Base-by-base conservation (phyloP, 2,888 invertebrate species). In the Digitonthophagus gazella region DNA sequence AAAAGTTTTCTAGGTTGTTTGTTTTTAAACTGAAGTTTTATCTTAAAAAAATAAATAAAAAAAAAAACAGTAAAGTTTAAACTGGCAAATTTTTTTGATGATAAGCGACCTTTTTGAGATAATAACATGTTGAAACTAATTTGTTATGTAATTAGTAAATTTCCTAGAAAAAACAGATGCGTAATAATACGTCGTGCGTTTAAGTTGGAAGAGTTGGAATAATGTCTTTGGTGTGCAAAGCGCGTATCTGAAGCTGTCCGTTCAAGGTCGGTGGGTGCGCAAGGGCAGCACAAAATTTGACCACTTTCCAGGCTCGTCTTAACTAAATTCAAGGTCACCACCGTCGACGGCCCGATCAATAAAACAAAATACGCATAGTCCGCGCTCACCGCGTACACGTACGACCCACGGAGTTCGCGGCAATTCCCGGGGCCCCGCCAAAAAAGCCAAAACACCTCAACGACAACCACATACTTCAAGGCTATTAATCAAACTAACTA, bases 191-290 rank as follows among this genome's bases (percentile, higher is more conserved):
- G n/a, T n/a, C n/a, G n/a, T n/a, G n/a, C n/a, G n/a, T n/a, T n/a
- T n/a, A n/a, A n/a, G n/a, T n/a, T n/a, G n/a, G n/a, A n/a, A n/a
- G n/a, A n/a, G n/a, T n/a, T n/a, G n/a, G n/a, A n/a, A n/a, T n/a
- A n/a, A n/a, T n/a, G n/a, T n/a, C n/a, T 16, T 57, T 57, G 57
- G 15, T 57, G 15, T 11, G 15, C n/a, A 19, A 15, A 20, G 18
- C n/a, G 19, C 61, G 58, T 54, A n/a, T n/a, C n/a, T n/a, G n/a
- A n/a, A n/a, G 68, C 61, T 11, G 61, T 70, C 28, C 28, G 72
- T 76, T 80, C 80, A 80, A 80, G 80, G 80, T 80, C 77, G 75
- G 66, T 76, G 79, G 75, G 66, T 76, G 79, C 79, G 79, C 80
- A 80, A 79, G 79, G 78, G 78, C 28, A 44, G 28, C 61, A 61